Percentiles rank a stretch among this genome's conserved stretches.
These are phyloP conservation scores for Eupithecia pulchellata DNA, from an alignment of 2,888 invertebrate species.

Conservation along the genomic window DNA sequence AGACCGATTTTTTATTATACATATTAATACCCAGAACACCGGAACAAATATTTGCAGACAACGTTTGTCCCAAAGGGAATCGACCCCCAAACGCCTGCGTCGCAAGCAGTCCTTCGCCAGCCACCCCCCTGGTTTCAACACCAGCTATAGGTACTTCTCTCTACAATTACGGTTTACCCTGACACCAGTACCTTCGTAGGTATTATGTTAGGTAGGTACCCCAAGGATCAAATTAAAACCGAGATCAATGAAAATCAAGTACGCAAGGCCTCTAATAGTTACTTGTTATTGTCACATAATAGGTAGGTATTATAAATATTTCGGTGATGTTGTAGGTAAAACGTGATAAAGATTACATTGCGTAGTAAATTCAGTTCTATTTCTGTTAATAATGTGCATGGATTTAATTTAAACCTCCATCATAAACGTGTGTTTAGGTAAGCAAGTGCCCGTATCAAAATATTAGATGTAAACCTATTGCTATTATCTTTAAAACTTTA, in stretches of 20 bases:
- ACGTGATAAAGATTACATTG: background rate
- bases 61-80: too few relatives aligned
- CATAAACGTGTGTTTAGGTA: background rate
- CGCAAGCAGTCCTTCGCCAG: too few relatives aligned
- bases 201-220: background rate
- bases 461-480: background rate
- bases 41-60: too few relatives aligned
- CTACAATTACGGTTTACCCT: constrained; percentile 4
- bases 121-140: too few relatives aligned
- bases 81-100: too few relatives aligned
- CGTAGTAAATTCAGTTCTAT: background rate
- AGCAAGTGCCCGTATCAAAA: background rate
- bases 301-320: background rate
- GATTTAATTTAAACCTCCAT: background rate
- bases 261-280: background rate
- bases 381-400: background rate
- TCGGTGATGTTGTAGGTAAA: background rate
- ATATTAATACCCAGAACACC: too few relatives aligned
- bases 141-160: background rate
- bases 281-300: background rate
- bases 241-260: background rate
- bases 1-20: too few relatives aligned
- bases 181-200: background rate
- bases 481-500: background rate
- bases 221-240: background rate